Percentiles rank a stretch among this genome's conserved stretches.
These are phyloP conservation scores for Mythimna ferrago DNA, from an alignment of 2,888 invertebrate species.

Conservation along the genomic window DNA sequence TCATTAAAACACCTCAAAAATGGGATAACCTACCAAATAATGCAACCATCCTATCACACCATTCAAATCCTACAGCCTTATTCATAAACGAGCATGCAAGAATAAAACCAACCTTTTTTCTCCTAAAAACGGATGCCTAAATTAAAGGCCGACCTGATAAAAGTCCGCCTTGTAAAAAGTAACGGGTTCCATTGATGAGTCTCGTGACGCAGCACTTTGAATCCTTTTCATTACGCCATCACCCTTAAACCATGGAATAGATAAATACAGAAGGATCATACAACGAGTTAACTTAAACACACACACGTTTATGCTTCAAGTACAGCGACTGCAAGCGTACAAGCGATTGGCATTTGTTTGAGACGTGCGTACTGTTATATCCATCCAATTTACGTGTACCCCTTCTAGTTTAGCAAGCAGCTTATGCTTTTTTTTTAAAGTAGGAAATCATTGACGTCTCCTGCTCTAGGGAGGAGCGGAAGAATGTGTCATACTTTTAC, in stretches of 20 bases:
- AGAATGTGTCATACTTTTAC: too few relatives aligned
- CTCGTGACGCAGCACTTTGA: slow-evolving; percentile 45
- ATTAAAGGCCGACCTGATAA: slow-evolving; percentile 36
- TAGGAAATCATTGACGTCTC: too few relatives aligned
- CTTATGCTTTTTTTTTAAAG: too few relatives aligned
- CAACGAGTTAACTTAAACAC: neutral
- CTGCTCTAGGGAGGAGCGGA: too few relatives aligned
- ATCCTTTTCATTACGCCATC: slow-evolving; percentile 34
- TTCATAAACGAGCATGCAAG: neutral
- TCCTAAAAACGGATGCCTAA: slow-evolving; percentile 12
- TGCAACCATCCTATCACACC: neutral
- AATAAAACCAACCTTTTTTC: slow-evolving; percentile 15
- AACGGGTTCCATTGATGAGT: slow-evolving; percentile 40
- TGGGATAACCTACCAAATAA: neutral
- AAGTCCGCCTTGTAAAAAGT: slow-evolving; percentile 40
- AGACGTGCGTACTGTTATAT: neutral
- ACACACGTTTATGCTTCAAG: neutral
- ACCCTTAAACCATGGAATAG: neutral
- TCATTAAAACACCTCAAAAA: neutral
- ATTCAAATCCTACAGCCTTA: neutral
- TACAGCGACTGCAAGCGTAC: neutral
- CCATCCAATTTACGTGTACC: too few relatives aligned
- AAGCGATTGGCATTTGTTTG: neutral
- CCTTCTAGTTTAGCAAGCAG: too few relatives aligned
- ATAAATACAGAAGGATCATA: neutral